Base-by-base conservation (phyloP, 2,113 vertebrate genomes). In the Eurystomus gularis region DNA sequence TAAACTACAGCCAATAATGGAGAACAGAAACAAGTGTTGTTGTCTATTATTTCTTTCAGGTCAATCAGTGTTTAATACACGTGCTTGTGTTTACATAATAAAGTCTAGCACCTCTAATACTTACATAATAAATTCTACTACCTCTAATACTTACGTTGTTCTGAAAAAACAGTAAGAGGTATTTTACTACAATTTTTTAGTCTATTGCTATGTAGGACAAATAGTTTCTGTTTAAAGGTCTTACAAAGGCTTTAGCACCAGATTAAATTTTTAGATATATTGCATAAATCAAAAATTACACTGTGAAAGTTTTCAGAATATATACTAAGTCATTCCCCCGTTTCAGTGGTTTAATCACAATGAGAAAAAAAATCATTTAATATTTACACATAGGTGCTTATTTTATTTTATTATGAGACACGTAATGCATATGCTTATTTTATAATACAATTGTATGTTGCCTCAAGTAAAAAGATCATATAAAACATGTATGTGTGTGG, bases 191-290 rank as follows among this genome's bases (percentile, higher is more conserved):
- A 65, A 17, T 26, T 8, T 57, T 76, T 40, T 57, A 42, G 8
- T 31, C n/a, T 73, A 4, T 57, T 86, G 17, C 1, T 68, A 33
- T 0, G 0, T 8, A 57, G 28, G 15, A 61, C 0, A 57, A 65
- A 44, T 4, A 49, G 14, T 57, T 29, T 17, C 7, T 87, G 10
- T 55, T 60, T 20, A 65, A 64, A 11, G 4, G 0, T 61, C 87
- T 72, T 85, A 46, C 17, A 52, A 75, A 80, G 15, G 0, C 9
- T 72, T 68, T 62, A 44, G 5, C 10, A 54, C 4, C 8, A 84
- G 18, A 68, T 60, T 4, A 28, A 21, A 20, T 57, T 65, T 90
- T 82, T 29, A 48, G 3, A 60, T 75, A 15, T 4, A 48, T 49
- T 51, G 3, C 10, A 35, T 76, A 84, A 91, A 82, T 40, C 6